Percentiles rank a stretch among this genome's conserved stretches.
phyloP scores from a whole-genome alignment of 2,113 vertebrate genomes.

The Ranitomeya variabilis region DNA sequence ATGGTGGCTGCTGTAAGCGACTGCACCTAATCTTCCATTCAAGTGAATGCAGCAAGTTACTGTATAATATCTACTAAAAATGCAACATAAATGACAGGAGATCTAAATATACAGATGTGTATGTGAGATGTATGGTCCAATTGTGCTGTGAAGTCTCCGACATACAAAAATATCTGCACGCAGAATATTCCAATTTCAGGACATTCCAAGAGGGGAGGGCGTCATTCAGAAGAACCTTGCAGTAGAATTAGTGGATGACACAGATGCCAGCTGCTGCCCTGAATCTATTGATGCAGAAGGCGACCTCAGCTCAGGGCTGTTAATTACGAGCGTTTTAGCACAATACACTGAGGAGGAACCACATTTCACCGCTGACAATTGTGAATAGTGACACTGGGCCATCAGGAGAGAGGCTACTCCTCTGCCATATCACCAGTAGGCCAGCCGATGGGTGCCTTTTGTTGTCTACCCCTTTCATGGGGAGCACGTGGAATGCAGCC shows the following conservation, averaged over 20 bases:
- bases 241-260: conserved; percentile 1
- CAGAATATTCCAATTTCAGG: not conserved
- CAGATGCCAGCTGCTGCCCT: conserved; percentile 46
- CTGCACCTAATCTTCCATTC: too few relatives aligned
- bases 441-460: conserved; percentile 61
- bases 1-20: too few relatives aligned
- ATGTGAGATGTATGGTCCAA: not conserved
- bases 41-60: too few relatives aligned
- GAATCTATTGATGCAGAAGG: conserved; percentile 35
- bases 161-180: not conserved
- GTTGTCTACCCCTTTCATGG: conserved; percentile 59
- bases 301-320: conserved; percentile 22
- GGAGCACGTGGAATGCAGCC: conserved; percentile 67
- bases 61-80: not conserved
- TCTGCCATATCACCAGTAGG: conserved; percentile 67
- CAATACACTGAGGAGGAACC: conserved; percentile 20
- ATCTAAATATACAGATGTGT: not conserved
- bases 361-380: conserved; percentile 62
- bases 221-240: not conserved
- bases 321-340: conserved; percentile 49
- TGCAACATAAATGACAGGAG: not conserved
- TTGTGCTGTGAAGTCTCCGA: not conserved
- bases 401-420: conserved; percentile 68
- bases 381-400: conserved; percentile 66
- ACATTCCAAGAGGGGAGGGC: not conserved